A percentile compares a stretch with the other conserved stretches of the same genome.
Conservation (phyloP, 2,888 invertebrate genomes). For the Zele albiditarsus region DNA sequence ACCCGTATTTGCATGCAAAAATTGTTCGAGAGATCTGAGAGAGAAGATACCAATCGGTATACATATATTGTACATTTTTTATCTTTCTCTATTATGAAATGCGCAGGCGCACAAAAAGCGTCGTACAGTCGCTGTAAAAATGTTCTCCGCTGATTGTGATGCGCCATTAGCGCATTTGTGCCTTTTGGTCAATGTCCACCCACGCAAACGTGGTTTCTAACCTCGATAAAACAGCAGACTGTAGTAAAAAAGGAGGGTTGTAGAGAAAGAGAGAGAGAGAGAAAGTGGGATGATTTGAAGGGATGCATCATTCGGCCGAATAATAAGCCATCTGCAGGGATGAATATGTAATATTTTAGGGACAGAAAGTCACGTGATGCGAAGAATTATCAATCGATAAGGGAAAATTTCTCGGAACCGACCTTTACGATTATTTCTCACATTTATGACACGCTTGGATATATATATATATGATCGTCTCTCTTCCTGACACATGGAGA, state of each 20-base stretch:
- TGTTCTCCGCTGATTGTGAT: constrained; percentile 2
- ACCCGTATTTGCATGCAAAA: constrained; percentile 1
- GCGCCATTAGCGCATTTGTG: not conserved
- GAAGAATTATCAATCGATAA: not conserved
- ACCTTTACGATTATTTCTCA: not conserved
- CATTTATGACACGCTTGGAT: too few relatives aligned
- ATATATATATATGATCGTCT: too few relatives aligned
- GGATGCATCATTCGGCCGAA: too few relatives aligned
- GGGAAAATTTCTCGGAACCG: not conserved
- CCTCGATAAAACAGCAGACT: not conserved
- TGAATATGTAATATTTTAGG: not conserved
- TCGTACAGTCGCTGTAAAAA: constrained; percentile 5
- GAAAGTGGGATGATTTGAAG: not conserved
- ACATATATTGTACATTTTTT: not conserved
- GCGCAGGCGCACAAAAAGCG: not conserved
- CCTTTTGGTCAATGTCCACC: not conserved
- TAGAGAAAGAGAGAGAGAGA: not conserved
- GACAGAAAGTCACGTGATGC: not conserved
- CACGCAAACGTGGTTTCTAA: constrained; percentile 3
- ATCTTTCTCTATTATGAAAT: not conserved
- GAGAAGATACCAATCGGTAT: not conserved
- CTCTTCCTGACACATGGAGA: too few relatives aligned
- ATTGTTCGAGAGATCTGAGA: not conserved
- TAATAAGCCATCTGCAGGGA: not conserved
- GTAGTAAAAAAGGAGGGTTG: too few relatives aligned